Conservation (phyloP, 2,888 invertebrate genomes). For the Archips xylosteana region DNA sequence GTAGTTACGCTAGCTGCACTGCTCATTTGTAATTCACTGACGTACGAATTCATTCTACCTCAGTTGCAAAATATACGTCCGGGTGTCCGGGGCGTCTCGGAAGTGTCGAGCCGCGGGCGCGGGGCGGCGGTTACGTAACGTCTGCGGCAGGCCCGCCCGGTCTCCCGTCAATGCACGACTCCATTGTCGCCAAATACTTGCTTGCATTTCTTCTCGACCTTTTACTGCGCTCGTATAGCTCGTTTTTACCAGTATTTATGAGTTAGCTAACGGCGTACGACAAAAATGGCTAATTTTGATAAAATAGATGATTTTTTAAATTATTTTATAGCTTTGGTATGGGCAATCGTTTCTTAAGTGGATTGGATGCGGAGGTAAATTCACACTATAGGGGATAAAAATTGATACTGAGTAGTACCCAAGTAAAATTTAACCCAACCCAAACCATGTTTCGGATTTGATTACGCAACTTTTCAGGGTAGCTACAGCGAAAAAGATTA, state of each 20-base stretch:
- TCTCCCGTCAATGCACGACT: slow-evolving; percentile 56
- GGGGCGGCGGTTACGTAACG: slow-evolving; percentile 64
- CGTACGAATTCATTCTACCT: slow-evolving; percentile 41
- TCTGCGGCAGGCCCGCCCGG: slow-evolving; percentile 60
- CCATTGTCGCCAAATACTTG: slow-evolving; percentile 65
- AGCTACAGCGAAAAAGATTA: slow-evolving; percentile 14
- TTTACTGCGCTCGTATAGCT: slow-evolving; percentile 40
- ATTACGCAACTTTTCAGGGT: slow-evolving; percentile 19
- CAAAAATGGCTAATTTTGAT: slow-evolving; percentile 1
- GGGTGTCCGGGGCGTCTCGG: slow-evolving; percentile 56
- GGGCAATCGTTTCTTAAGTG: background rate
- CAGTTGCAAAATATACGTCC: slow-evolving; percentile 47
- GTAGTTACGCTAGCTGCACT: slow-evolving; percentile 32
- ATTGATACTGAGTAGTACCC: background rate
- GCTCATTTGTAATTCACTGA: slow-evolving; percentile 42
- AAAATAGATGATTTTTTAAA: slow-evolving; percentile 11
- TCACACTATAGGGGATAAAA: background rate
- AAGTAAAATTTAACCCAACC: slow-evolving; percentile 12
- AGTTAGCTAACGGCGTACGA: slow-evolving; percentile 11
- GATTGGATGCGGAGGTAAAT: background rate
- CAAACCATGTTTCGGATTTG: slow-evolving; percentile 12
- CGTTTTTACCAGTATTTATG: slow-evolving; percentile 38
- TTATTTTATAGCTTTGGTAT: slow-evolving; percentile 2
- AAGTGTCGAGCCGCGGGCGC: slow-evolving; percentile 61
- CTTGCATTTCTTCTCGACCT: slow-evolving; percentile 55